A percentile compares a stretch with the other conserved stretches of the same genome.
These are phyloP conservation scores for Eupithecia centaureata DNA, from an alignment of 2,888 invertebrate genomes.

Conservation along the genomic window DNA sequence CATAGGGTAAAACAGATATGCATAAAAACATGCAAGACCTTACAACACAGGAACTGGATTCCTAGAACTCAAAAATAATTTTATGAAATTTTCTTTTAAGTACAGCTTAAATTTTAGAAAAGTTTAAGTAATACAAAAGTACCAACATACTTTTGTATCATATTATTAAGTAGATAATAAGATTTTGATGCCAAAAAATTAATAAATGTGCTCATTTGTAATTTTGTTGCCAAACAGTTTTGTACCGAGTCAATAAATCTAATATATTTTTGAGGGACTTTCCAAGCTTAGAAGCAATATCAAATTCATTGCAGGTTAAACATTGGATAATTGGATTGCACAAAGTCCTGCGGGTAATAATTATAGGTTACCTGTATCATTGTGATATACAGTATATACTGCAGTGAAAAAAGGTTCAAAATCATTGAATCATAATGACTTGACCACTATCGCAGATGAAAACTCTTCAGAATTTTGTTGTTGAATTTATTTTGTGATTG, in stretches of 20 bases:
- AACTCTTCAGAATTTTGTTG: neutral
- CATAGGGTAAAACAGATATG: constrained; percentile 10
- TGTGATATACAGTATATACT: too few species aligned
- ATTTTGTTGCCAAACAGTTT: constrained; percentile 16
- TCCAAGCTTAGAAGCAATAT: constrained; percentile 21
- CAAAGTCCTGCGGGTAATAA: neutral
- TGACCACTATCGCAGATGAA: neutral
- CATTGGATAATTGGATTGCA: neutral
- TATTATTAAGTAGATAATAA: neutral
- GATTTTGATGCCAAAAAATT: constrained; percentile 28
- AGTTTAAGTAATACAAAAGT: too few species aligned
- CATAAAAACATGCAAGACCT: constrained; percentile 28
- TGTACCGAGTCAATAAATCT: neutral
- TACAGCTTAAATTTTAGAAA: neutral
- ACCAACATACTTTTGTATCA: neutral
- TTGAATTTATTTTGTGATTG: neutral
- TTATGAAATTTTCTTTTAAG: constrained; percentile 6
- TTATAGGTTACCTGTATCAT: too few species aligned
- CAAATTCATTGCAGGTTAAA: neutral
- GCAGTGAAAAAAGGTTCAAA: too few species aligned
- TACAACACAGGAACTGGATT: constrained; percentile 31
- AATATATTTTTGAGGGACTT: constrained; percentile 15
- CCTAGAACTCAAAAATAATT: constrained; percentile 42
- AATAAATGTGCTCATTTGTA: neutral
- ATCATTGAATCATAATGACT: neutral